Percentiles rank a stretch among this genome's conserved stretches.
Conservation (phyloP, 2,113 vertebrate species). For the Mungos mungo region DNA sequence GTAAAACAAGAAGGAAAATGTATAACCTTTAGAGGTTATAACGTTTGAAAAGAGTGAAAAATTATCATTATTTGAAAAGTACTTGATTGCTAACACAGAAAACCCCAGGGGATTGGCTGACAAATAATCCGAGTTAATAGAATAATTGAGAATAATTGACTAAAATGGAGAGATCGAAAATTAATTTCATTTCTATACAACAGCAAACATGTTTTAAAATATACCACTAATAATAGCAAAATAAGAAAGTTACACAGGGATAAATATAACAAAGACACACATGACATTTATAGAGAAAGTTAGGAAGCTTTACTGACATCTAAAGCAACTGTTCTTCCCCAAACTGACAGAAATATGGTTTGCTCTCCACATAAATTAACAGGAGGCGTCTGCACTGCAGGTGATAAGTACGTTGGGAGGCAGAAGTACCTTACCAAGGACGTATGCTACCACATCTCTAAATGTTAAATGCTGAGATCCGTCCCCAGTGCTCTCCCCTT, state of each 20-base stretch:
- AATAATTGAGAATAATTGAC: background rate
- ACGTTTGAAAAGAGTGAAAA: background rate
- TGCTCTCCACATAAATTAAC: too few species aligned
- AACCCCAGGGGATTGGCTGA: background rate
- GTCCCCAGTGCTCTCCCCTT: background rate
- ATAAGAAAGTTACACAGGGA: background rate
- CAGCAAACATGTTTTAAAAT: background rate
- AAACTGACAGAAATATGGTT: background rate
- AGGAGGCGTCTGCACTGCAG: too few species aligned
- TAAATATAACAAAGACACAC: background rate
- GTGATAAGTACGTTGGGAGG: background rate
- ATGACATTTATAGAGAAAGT: slow-evolving; percentile 12
- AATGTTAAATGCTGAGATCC: background rate
- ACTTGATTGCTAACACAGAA: background rate
- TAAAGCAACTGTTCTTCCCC: background rate
- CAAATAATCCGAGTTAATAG: background rate
- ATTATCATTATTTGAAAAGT: slow-evolving; percentile 35
- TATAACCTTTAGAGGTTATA: background rate
- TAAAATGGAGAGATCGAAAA: background rate
- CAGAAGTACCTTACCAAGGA: background rate
- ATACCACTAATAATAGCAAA: background rate
- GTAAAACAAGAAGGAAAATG: slow-evolving; percentile 1
- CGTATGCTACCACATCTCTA: background rate
- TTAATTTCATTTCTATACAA: background rate
- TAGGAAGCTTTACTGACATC: background rate